phyloP scores from a whole-genome alignment of 2,113 vertebrate species.

The Rhinopomastus cyanomelas region DNA sequence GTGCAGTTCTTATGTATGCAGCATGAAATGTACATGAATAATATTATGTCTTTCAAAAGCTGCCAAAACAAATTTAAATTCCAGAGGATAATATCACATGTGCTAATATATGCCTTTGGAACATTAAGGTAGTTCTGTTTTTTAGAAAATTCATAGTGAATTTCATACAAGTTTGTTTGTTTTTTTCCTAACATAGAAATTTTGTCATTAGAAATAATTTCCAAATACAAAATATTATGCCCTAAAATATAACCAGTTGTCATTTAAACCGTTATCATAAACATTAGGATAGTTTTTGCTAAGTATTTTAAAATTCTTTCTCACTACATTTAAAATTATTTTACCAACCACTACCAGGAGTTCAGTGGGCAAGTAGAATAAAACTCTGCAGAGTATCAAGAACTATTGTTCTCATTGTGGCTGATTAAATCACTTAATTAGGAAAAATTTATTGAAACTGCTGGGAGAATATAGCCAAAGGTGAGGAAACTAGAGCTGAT shows the following conservation, averaged over 20 bases:
- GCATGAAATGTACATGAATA: background rate
- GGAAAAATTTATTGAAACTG: background rate
- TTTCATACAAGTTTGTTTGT: background rate
- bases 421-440: conserved; percentile 17
- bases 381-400: background rate
- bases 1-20: background rate
- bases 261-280: background rate
- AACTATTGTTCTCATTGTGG: background rate
- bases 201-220: background rate
- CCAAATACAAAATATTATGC: background rate
- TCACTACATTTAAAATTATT: background rate
- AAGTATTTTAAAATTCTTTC: background rate
- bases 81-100: background rate
- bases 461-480: background rate
- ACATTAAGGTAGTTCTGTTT: background rate
- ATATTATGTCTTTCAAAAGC: background rate
- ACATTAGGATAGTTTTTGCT: background rate
- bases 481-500: background rate
- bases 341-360: background rate
- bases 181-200: background rate
- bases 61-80: conserved; percentile 8
- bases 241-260: background rate
- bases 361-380: background rate
- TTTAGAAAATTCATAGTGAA: background rate
- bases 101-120: background rate